phyloP scores from a whole-genome alignment of 2,113 vertebrate genomes.

The Pseudorhombus dupliciocellatus region DNA sequence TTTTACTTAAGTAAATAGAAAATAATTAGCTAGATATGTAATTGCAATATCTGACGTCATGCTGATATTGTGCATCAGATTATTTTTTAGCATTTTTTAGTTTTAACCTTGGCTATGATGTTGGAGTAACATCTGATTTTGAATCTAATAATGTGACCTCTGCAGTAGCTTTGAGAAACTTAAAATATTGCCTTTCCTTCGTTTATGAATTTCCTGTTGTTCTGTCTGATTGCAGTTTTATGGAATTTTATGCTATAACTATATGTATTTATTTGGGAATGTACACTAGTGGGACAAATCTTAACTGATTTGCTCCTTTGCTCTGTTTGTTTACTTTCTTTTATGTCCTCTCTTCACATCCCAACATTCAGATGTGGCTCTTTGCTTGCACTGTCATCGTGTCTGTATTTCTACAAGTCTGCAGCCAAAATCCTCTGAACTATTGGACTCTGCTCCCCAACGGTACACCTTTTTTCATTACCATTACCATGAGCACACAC shows the following conservation, averaged over 20 bases:
- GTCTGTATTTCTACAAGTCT: constrained; percentile 33
- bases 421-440: constrained; percentile 20
- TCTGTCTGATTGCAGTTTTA: background rate
- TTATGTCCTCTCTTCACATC: background rate
- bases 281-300: background rate
- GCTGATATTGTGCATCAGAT: too few relatives aligned
- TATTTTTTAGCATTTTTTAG: too few relatives aligned
- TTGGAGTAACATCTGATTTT: background rate
- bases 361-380: constrained; percentile 59
- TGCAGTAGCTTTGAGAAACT: too few relatives aligned
- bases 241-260: background rate
- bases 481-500: background rate
- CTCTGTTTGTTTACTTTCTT: background rate
- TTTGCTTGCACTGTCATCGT: constrained; percentile 15
- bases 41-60: background rate
- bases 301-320: background rate
- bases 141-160: background rate
- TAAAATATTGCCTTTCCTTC: too few relatives aligned
- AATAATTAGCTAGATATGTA: background rate
- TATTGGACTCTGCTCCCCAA: constrained; percentile 65
- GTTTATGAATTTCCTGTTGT: background rate
- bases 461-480: constrained; percentile 42
- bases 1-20: background rate
- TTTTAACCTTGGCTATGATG: too few relatives aligned
- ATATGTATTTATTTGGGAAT: background rate